A percentile compares a stretch with the other conserved stretches of the same genome.
phyloP scores from a whole-genome alignment of 1,140 invertebrate genomes.

The Acromyrmex heyeri region DNA sequence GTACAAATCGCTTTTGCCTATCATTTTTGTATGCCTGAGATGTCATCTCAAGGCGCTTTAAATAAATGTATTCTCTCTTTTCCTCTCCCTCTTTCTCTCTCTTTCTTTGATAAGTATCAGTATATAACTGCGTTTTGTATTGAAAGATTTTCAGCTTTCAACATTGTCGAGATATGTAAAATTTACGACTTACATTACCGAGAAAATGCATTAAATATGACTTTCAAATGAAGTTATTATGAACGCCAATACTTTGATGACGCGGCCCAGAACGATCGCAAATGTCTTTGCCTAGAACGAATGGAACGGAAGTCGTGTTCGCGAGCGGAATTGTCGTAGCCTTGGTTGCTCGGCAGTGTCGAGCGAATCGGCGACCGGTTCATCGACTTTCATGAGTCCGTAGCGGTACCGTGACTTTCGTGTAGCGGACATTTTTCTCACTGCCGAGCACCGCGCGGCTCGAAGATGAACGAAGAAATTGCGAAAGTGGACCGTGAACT shows the following conservation, averaged over 20 bases:
- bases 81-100: too few relatives aligned
- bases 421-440: slow-evolving; percentile 67
- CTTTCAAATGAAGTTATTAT: slow-evolving; percentile 66
- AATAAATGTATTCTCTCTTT: too few relatives aligned
- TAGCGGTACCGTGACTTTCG: slow-evolving; percentile 70
- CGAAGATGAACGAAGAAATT: slow-evolving; percentile 56
- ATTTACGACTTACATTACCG: slow-evolving; percentile 5
- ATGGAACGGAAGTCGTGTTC: slow-evolving; percentile 54
- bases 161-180: neutral
- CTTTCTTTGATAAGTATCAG: neutral
- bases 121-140: neutral
- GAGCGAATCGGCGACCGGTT: slow-evolving; percentile 68
- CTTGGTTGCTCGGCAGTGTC: slow-evolving; percentile 45
- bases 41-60: too few relatives aligned
- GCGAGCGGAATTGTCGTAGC: slow-evolving; percentile 52
- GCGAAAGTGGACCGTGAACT: slow-evolving; percentile 55
- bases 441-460: slow-evolving; percentile 34
- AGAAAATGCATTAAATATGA: slow-evolving; percentile 57
- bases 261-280: neutral
- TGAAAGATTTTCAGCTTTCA: slow-evolving; percentile 6
- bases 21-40: too few relatives aligned
- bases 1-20: too few relatives aligned
- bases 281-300: slow-evolving; percentile 23
- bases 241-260: slow-evolving; percentile 2
- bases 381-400: slow-evolving; percentile 78